These are phyloP conservation scores for Drosophila atroscutellata DNA, from an alignment of 2,888 invertebrate species.

Conservation along the genomic window DNA sequence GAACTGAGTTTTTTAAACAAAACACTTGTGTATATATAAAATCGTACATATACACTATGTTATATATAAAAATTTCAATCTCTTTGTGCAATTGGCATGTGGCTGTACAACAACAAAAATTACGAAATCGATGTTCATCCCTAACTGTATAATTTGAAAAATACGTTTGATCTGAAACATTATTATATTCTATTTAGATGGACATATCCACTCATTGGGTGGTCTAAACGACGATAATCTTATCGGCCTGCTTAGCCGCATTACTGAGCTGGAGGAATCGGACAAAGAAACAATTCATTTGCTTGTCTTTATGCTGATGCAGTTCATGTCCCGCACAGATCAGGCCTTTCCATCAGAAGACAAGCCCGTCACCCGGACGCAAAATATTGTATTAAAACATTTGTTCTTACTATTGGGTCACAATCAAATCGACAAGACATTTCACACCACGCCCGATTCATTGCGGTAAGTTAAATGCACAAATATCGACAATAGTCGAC, in stretches of 20 bases:
- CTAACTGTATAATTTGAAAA: neutral
- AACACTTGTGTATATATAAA: slow-evolving; percentile 61
- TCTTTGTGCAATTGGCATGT: slow-evolving; percentile 77
- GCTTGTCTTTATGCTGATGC: slow-evolving; percentile 97
- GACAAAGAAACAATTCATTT: slow-evolving; percentile 98
- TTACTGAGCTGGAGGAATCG: slow-evolving; percentile 96
- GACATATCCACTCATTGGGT: slow-evolving; percentile 93
- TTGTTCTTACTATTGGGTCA: slow-evolving; percentile 96
- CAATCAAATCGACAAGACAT: slow-evolving; percentile 94
- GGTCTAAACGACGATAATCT: slow-evolving; percentile 93
- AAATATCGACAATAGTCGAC: neutral
- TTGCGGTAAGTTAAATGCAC: slow-evolving; percentile 87
- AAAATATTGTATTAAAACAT: slow-evolving; percentile 95
- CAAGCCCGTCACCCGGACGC: slow-evolving; percentile 91
- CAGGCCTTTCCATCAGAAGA: slow-evolving; percentile 95
- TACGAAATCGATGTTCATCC: slow-evolving; percentile 26
- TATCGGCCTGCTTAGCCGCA: slow-evolving; percentile 92
- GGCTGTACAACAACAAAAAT: slow-evolving; percentile 57
- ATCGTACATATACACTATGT: slow-evolving; percentile 42
- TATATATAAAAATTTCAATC: slow-evolving; percentile 61
- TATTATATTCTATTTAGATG: slow-evolving; percentile 86
- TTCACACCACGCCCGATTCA: slow-evolving; percentile 94
- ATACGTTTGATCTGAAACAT: neutral
- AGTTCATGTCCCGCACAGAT: slow-evolving; percentile 94
- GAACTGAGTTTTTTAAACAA: slow-evolving; percentile 11